Conservation (phyloP, 2,888 invertebrate species). For the Stomorhina lunata region DNA sequence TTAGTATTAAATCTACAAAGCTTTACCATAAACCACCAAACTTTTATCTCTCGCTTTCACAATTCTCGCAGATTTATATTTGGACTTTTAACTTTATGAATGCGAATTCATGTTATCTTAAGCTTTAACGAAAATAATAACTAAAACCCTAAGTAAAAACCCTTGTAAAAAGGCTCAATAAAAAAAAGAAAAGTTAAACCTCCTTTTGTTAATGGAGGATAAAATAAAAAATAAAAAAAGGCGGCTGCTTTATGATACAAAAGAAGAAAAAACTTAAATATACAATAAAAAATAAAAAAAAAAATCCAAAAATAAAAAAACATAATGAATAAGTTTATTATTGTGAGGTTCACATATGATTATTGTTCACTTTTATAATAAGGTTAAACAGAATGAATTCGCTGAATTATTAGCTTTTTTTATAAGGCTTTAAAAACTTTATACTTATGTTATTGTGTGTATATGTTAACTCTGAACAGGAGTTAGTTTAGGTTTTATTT, state of each 20-base stretch:
- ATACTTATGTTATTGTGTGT: not conserved
- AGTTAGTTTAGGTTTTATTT: constrained; percentile 17
- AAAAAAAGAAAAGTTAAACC: constrained; percentile 18
- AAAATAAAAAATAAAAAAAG: not conserved
- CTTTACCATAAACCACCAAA: no score
- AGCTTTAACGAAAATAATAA: not conserved
- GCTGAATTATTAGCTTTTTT: not conserved
- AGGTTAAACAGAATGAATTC: not conserved
- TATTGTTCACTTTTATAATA: constrained; percentile 25
- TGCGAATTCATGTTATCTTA: not conserved
- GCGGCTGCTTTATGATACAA: constrained; percentile 3
- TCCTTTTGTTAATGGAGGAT: constrained; percentile 14
- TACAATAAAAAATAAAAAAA: constrained; percentile 1
- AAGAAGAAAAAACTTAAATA: constrained; percentile 24
- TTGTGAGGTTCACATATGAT: constrained; percentile 54
- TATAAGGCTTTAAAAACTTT: not conserved
- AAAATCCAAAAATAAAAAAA: not conserved
- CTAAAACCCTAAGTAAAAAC: not conserved
- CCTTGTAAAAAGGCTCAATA: not conserved
- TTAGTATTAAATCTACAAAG: no score
- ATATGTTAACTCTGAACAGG: not conserved
- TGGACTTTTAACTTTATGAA: not conserved
- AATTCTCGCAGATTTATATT: no score
- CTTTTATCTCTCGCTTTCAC: no score
- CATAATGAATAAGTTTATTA: constrained; percentile 54